Base-by-base conservation (phyloP, 2,797 vertebrate genomes). In the Heliangelus exortis region DNA sequence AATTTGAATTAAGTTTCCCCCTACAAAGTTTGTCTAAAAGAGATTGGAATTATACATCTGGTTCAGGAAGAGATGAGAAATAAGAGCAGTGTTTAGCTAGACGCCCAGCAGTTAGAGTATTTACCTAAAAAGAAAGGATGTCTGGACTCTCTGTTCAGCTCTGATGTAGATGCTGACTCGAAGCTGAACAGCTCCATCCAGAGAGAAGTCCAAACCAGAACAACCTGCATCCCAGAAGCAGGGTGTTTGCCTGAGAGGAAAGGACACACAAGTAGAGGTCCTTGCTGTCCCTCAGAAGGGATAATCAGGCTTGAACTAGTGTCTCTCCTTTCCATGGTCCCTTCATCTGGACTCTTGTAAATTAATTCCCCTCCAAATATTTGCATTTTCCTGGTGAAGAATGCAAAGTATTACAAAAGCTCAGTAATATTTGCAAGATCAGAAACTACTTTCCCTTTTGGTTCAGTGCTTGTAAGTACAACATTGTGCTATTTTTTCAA, bases 111-210 rank as follows among this genome's bases (percentile, higher is more conserved):
- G 39, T 1, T 7, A 61, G n/a, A 17, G 7, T 34, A 29, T 72
- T 92, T 81, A 13, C 43, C 74, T 62, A 22, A 76, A 77, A 77
- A 68, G 43, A 87, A 78, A n/a, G 23, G 47, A 36, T 2, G 5
- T 26, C 34, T 80, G 63, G 10, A 14, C 29, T 91, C 67, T 71
- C 48, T 73, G 28, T 48, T 89, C 57, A 22, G 65, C 65, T 53
- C 61, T 63, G 34, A 23, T 48, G 17, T 8, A 39, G 43, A 5
- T 85, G 11, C 68, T 67, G 73, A 59, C 89, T 79, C 51, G 73
- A 84, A 82, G 78, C 83, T 67, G 89, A 95, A 83, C 79, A 93
- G 95, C 92, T 93, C 91, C 92, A 91, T 95, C 75, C 92, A 84
- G 91, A 93, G 92, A 92, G 58, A 88, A 85, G 57, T 62, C 41